Evolutionary conservation across 2,113 vertebrate genomes (phyloP), one percentile per base, ranked within the genome.

Genomic region (Notothenia rossii): DNA sequence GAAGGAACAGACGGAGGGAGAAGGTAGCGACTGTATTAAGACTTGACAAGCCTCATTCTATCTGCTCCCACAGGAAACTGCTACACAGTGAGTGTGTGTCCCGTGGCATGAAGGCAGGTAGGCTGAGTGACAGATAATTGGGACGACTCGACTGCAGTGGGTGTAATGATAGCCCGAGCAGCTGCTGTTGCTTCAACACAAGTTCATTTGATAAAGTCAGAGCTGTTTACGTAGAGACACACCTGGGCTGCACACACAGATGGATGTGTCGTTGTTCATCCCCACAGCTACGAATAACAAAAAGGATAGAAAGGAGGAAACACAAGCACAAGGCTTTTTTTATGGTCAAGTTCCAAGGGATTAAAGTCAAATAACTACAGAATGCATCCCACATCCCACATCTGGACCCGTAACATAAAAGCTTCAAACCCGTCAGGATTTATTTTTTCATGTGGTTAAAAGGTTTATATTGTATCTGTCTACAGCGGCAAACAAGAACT

Each of bases 131-230:
- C 86, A 76, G 85, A 66, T 90, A 74, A 85, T 71, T 84, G 74
- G 75, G 77, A 61, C 20, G 9, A 70, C 66, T 80, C 56, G 25
- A n/a, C 69, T 76, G 75, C 72, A 70, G 50, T 48, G 83, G 72
- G 63, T 55, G 71, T 67, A 53, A 51, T 20, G 66, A 85, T 68
- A 67, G 82, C 51, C 74, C 63, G 65, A 86, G 83, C 85, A 93
- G 73, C 85, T 89, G 85, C 77, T 82, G 43, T 67, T 65, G 50
- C 72, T 64, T 81, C 62, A 74, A 51, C 78, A 56, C 25, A 87
- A 91, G 66, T 89, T 79, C 63, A 83, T 79, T 80, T 77, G 77
- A 72, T 85, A 64, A 83, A 92, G 77, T 86, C 78, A 66, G 85
- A 81, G 82, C n/a, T 15, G 75, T 81, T 79, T 67, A 56, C 55